Evolutionary conservation across 2,113 vertebrate genomes (phyloP).

Genomic region (Dicentrarchus labrax): DNA sequence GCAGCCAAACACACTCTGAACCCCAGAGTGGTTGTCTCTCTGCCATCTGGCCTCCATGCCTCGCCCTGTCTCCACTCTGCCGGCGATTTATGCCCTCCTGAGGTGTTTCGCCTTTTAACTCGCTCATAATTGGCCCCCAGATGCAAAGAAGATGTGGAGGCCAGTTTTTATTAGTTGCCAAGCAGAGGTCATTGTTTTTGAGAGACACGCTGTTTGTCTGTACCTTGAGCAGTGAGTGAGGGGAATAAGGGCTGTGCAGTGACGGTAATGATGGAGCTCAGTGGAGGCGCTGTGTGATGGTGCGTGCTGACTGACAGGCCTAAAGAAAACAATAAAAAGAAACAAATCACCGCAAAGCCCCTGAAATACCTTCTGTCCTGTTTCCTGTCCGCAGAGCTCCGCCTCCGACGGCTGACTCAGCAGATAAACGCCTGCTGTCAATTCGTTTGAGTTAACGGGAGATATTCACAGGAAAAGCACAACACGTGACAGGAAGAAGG

Average conservation of each 20-base stretch:
- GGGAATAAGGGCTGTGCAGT: background rate
- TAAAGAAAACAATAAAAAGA: constrained; percentile 10
- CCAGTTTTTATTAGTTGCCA: constrained; percentile 79
- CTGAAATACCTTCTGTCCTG: constrained; percentile 41
- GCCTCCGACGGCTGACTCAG: background rate
- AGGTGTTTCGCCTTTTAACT: constrained; percentile 83
- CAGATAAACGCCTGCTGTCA: constrained; percentile 51
- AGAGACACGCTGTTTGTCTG: constrained; percentile 40
- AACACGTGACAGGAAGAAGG: constrained; percentile 9
- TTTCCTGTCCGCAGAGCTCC: constrained; percentile 38
- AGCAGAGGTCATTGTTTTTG: constrained; percentile 80
- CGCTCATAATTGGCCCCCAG: constrained; percentile 82
- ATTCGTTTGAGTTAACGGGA: constrained; percentile 54
- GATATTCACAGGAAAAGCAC: constrained; percentile 34
- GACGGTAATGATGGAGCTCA: constrained; percentile 8
- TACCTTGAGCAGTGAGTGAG: constrained; percentile 28
- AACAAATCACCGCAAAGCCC: constrained; percentile 2
- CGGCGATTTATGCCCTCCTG: constrained; percentile 81
- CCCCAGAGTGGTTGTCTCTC: constrained; percentile 29
- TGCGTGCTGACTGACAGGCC: constrained; percentile 9
- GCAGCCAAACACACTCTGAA: constrained; percentile 46
- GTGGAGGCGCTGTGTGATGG: constrained; percentile 13
- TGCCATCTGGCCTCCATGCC: constrained; percentile 84
- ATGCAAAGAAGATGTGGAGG: constrained; percentile 82
- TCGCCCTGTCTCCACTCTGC: constrained; percentile 72